These are phyloP conservation scores for Lipotes vexillifer DNA, from an alignment of 2,113 vertebrate species.

Conservation along the genomic window DNA sequence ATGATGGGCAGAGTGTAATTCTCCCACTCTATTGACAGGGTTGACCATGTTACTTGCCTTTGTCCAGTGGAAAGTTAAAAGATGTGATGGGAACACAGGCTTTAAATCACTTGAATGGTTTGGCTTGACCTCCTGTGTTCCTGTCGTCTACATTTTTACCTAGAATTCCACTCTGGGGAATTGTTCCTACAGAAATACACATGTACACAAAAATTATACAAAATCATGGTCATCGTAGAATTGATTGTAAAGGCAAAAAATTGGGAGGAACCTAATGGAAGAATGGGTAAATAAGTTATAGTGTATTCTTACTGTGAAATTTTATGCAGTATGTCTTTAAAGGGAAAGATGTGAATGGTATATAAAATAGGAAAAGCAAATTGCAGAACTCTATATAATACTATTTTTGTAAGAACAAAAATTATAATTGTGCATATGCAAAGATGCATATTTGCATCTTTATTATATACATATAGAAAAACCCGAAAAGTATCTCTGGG, in stretches of 20 bases:
- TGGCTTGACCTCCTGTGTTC: neutral
- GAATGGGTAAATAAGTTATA: neutral
- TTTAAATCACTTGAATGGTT: neutral
- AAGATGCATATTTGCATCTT: conserved; percentile 5
- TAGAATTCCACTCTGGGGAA: neutral
- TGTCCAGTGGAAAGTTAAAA: neutral
- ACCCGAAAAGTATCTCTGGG: neutral
- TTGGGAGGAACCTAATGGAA: neutral
- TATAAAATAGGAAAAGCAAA: conserved; percentile 8
- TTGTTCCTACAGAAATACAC: neutral
- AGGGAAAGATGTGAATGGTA: neutral
- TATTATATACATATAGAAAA: neutral
- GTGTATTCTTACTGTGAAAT: neutral
- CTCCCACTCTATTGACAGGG: neutral
- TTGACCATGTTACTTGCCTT: neutral
- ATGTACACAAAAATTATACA: neutral
- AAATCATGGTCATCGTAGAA: neutral
- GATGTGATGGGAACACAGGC: neutral
- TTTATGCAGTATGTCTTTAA: neutral
- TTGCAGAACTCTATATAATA: neutral
- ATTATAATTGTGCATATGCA: conserved; percentile 22
- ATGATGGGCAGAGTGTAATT: neutral
- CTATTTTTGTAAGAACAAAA: conserved; percentile 7
- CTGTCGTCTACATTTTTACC: neutral
- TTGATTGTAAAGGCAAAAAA: neutral